Evolutionary conservation across 2,797 vertebrate genomes (phyloP), one percentile per base, ranked within the genome.

Genomic region (Dipus sagitta): DNA sequence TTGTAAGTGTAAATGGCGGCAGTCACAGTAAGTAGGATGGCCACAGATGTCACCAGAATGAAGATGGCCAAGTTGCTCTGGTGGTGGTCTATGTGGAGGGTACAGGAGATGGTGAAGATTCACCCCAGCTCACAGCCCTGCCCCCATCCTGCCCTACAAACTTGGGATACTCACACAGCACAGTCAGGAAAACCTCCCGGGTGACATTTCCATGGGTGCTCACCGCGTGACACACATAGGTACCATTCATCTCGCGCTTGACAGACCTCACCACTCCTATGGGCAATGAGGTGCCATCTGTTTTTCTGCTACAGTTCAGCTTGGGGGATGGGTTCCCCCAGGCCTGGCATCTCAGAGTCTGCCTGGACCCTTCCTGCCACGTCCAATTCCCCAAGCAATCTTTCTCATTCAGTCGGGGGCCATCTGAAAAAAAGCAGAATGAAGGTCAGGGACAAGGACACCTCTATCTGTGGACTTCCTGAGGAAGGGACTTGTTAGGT

Each of bases 291-390:
- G 64, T 38, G 3, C 10, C 0, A 4, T 82, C 54, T 0, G n/a
- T 21, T 11, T 85, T 74, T 42, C 85, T 95, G 30, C 0, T 13
- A 91, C 98, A 98, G 1, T 3, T n/a, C 58, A 97, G 28, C 0
- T 1, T 6, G 3, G 97, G 97, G 0, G 0, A 0, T 0, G 98
- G 97, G 75, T 97, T 97, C 14, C 97, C 97, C 47, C 23, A 0
- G 0, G 97, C 94, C 14, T 68, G 34, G 77, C 97, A 98, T 3
- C 0, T 70, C 79, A 97, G 84, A 11, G 54, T 94, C 92, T 95
- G 92, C 2, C 38, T 6, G 23, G 82, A 82, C 30, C 93, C 94
- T 21, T 97, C 96, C 0, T 72, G 32, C 97, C 96, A 97, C 0
- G 65, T 96, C 96, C 92, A 92, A 67, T 80, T 87, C 1, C 75